Evolutionary conservation across 2,888 invertebrate genomes (phyloP).

Genomic region (Osmoderma eremita): DNA sequence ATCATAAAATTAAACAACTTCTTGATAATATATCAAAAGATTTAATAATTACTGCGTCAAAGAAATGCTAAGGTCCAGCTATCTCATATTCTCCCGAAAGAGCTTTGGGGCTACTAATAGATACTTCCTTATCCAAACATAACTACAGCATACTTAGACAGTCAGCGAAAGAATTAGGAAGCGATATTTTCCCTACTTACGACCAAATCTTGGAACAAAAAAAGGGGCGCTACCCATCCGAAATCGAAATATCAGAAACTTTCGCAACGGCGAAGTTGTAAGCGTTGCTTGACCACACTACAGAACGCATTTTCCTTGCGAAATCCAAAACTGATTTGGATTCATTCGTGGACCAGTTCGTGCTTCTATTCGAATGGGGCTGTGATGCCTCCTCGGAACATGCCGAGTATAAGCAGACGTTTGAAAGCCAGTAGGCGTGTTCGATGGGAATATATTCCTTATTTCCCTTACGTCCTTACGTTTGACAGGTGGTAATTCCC

Average conservation of each 20-base stretch:
- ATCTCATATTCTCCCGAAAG: no score
- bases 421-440: neutral
- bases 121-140: no score
- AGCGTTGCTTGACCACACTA: neutral
- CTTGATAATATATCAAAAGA: no score
- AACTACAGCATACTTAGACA: no score
- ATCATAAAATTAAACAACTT: no score
- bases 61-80: no score
- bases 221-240: neutral
- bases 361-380: neutral
- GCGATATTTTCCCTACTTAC: slow-evolving; percentile 7
- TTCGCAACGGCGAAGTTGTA: neutral
- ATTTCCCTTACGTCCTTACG: neutral
- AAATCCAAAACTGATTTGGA: neutral
- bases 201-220: neutral
- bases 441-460: neutral
- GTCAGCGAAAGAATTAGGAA: neutral
- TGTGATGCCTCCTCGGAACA: neutral
- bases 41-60: no score
- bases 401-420: neutral
- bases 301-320: neutral
- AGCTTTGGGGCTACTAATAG: no score
- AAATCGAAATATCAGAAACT: neutral
- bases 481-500: neutral
- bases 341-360: neutral